A percentile compares a stretch with the other conserved stretches of the same genome.
These are phyloP conservation scores for Micromys minutus DNA, from an alignment of 2,113 vertebrate genomes.

Conservation along the genomic window DNA sequence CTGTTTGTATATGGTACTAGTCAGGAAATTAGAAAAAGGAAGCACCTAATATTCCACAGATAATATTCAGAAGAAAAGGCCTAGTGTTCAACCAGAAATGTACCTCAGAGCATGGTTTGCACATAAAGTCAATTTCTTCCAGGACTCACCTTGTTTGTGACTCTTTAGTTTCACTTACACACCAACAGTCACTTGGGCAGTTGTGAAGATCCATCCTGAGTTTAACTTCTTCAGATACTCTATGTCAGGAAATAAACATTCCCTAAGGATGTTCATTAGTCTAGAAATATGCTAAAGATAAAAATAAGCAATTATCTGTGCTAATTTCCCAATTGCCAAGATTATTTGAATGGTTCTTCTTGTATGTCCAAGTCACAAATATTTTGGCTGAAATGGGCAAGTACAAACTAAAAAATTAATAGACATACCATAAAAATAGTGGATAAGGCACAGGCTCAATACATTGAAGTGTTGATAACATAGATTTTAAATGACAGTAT, in stretches of 20 bases:
- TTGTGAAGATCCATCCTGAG: background rate
- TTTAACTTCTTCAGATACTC: background rate
- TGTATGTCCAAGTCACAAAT: background rate
- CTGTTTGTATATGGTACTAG: background rate
- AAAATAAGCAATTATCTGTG: background rate
- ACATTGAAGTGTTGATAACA: background rate
- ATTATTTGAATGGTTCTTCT: background rate
- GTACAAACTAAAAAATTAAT: background rate
- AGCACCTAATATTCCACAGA: no score
- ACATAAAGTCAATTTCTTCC: background rate
- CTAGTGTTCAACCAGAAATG: background rate
- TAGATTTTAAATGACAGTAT: background rate
- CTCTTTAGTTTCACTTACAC: background rate
- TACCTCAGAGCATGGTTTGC: background rate
- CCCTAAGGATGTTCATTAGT: background rate
- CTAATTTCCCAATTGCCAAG: background rate
- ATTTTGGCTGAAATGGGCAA: background rate
- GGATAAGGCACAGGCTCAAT: background rate
- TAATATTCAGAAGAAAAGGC: background rate
- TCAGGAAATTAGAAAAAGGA: background rate
- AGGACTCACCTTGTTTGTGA: background rate
- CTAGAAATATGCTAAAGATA: background rate
- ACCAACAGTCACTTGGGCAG: rapidly evolving
- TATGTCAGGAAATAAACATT: background rate
- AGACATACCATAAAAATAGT: background rate